Conservation (phyloP, 2,113 vertebrate species). For the Vanacampus margaritifer region DNA sequence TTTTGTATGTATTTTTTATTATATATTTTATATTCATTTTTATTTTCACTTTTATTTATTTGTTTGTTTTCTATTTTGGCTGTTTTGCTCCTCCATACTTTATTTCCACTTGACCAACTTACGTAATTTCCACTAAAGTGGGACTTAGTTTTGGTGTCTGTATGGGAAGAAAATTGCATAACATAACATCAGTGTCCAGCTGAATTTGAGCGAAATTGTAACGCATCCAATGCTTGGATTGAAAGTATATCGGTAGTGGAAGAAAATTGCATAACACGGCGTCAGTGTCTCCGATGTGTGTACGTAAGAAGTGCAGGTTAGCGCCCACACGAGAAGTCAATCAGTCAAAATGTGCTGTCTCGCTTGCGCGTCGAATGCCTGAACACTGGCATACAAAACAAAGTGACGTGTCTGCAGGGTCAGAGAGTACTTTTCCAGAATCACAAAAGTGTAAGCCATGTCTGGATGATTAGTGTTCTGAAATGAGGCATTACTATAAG, state of each 20-base stretch:
- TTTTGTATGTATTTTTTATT: too few species aligned
- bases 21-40: too few species aligned
- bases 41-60: too few species aligned
- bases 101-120: not conserved
- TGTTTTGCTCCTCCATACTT: too few species aligned
- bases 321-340: slow-evolving; percentile 37
- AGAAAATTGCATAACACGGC: slow-evolving; percentile 23
- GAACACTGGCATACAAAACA: slow-evolving; percentile 23
- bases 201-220: not conserved
- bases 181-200: not conserved
- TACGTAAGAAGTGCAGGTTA: slow-evolving; percentile 16
- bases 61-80: too few species aligned
- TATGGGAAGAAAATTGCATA: not conserved
- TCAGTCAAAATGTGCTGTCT: slow-evolving; percentile 27
- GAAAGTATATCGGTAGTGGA: not conserved
- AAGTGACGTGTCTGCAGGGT: slow-evolving; percentile 3
- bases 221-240: not conserved
- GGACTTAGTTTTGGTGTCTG: not conserved
- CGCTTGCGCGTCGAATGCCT: slow-evolving; percentile 41
- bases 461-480: not conserved
- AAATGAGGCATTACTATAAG: not conserved
- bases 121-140: not conserved
- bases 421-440: not conserved
- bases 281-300: slow-evolving; percentile 11
- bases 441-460: slow-evolving; percentile 5